Percentiles rank a stretch among this genome's conserved stretches.
Conservation (phyloP, 2,888 invertebrate species). For the Margaritifera margaritifera region DNA sequence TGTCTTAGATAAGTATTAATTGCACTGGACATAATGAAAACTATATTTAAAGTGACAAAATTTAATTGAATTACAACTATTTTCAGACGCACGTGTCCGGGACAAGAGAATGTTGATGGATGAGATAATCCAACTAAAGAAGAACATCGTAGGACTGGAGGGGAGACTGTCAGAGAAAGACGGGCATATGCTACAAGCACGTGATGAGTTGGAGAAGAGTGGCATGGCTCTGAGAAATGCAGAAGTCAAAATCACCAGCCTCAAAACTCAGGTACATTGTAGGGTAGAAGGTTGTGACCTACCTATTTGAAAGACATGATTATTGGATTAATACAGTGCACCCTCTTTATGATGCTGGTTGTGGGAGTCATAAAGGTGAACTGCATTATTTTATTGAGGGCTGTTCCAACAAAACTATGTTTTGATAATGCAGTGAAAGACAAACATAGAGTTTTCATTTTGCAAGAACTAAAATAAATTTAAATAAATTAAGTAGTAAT, state of each 20-base stretch:
- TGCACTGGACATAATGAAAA: too few species aligned
- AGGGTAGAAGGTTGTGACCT: neutral
- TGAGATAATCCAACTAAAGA: slow-evolving; percentile 68
- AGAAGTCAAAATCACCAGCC: slow-evolving; percentile 63
- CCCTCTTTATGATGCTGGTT: neutral
- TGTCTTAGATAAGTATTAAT: too few species aligned
- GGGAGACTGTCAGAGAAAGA: slow-evolving; percentile 60
- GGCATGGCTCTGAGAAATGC: slow-evolving; percentile 61
- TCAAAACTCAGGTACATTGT: slow-evolving; percentile 63
- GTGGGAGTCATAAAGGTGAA: too few species aligned
- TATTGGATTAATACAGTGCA: neutral
- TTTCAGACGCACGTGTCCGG: slow-evolving; percentile 52
- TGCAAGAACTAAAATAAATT: too few species aligned
- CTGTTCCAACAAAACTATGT: too few species aligned
- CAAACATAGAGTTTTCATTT: too few species aligned
- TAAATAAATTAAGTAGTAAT: too few species aligned
- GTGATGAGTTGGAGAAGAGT: slow-evolving; percentile 64
- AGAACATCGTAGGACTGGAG: slow-evolving; percentile 62
- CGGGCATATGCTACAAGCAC: slow-evolving; percentile 58
- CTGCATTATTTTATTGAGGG: too few species aligned
- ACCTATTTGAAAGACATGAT: neutral
- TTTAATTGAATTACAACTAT: neutral
- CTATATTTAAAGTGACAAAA: too few species aligned
- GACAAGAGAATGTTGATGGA: slow-evolving; percentile 69
- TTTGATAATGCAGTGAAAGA: too few species aligned